phyloP scores from a whole-genome alignment of 2,888 invertebrate species.

The Megastigmus dorsalis region DNA sequence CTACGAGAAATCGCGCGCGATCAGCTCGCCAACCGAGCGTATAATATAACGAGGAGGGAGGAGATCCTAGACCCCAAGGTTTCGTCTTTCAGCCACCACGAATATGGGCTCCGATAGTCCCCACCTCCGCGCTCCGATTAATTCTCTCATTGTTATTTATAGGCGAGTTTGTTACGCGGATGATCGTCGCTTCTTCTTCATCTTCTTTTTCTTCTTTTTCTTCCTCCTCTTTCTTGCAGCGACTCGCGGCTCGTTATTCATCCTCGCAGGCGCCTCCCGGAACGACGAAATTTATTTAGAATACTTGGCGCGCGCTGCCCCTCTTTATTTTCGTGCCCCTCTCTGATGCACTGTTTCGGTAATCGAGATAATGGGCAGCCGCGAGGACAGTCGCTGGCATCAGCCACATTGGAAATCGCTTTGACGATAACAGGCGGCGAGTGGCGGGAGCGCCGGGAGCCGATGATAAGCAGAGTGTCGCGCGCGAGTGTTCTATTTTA shows the following conservation, averaged over 20 bases:
- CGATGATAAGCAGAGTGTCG: too few species aligned
- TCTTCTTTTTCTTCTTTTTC: background rate
- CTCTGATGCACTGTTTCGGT: background rate
- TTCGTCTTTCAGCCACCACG: background rate
- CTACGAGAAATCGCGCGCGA: slow-evolving; percentile 36
- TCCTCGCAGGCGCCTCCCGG: too few species aligned
- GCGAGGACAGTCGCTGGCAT: too few species aligned
- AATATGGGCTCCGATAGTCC: background rate
- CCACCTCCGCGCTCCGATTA: background rate
- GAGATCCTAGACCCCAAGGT: background rate
- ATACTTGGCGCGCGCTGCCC: background rate
- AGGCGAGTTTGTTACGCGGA: background rate
- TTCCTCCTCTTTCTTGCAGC: background rate
- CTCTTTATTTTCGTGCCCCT: background rate
- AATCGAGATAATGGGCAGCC: background rate
- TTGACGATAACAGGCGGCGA: too few species aligned
- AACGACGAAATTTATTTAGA: slow-evolving; percentile 24
- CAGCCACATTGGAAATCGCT: background rate
- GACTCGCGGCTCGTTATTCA: slow-evolving; percentile 12
- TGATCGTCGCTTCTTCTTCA: background rate
- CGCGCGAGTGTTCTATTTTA: too few species aligned
- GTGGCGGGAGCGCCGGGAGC: too few species aligned
- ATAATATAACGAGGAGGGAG: slow-evolving; percentile 15
- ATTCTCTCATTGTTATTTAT: slow-evolving; percentile 25
- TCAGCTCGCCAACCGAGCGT: background rate